Evolutionary conservation across 2,888 invertebrate species (phyloP).

Genomic region (Agrochola lychnidis): DNA sequence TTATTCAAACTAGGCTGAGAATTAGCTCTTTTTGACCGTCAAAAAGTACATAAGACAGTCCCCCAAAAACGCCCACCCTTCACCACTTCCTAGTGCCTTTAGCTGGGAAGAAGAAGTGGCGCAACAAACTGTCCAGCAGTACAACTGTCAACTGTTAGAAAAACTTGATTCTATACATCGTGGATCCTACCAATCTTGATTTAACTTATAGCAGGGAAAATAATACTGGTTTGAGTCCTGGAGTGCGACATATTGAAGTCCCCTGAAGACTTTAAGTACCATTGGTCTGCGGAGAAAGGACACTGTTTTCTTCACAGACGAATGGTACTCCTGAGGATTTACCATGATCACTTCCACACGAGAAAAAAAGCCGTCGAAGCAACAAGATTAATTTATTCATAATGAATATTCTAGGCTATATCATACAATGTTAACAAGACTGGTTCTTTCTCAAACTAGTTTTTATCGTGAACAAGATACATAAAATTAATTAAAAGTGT

Average conservation of each 20-base stretch:
- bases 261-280: background rate
- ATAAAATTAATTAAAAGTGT: slow-evolving; percentile 35
- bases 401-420: slow-evolving; percentile 27
- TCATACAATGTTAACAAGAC: background rate
- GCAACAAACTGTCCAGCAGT: too few relatives aligned
- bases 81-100: too few relatives aligned
- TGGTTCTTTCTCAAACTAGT: slow-evolving; percentile 24
- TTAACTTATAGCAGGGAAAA: background rate
- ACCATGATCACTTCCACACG: background rate
- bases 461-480: slow-evolving; percentile 31
- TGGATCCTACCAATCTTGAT: background rate
- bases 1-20: too few relatives aligned
- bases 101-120: too few relatives aligned
- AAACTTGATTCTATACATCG: too few relatives aligned
- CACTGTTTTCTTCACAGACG: background rate
- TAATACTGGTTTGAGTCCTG: background rate
- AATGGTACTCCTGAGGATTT: background rate
- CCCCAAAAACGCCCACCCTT: too few relatives aligned
- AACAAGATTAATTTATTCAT: slow-evolving; percentile 1
- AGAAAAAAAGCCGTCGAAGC: background rate
- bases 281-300: background rate
- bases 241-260: background rate
- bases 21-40: too few relatives aligned
- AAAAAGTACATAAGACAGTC: too few relatives aligned
- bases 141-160: too few relatives aligned